Percentiles rank a stretch among this genome's conserved stretches.
Evolutionary conservation across 1,140 invertebrate species (phyloP).

Genomic region (Zaprionus ghesquierei): DNA sequence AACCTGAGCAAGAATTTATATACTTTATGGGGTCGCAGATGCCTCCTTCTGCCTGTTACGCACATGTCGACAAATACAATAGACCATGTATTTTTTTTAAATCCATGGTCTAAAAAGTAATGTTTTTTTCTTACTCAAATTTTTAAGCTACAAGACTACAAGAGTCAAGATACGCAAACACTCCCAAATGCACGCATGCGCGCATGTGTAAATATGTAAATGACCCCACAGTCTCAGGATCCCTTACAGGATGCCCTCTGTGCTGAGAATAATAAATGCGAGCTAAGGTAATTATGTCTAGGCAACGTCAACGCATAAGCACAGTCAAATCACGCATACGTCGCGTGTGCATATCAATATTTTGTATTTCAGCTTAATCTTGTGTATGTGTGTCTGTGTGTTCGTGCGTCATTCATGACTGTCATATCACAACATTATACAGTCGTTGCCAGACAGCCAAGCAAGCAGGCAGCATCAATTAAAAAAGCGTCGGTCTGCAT

Average conservation of each 20-base stretch:
- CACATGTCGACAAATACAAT: too few species aligned
- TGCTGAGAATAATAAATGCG: conserved; percentile 42
- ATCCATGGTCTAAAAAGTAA: too few species aligned
- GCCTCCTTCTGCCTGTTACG: too few species aligned
- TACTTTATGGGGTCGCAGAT: too few species aligned
- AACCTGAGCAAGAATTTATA: too few species aligned
- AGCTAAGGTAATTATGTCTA: conserved; percentile 58
- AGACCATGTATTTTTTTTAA: too few species aligned
- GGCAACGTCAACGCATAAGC: conserved; percentile 29
- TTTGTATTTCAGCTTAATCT: not conserved
- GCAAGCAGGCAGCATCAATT: conserved; percentile 35
- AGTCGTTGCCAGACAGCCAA: conserved; percentile 8
- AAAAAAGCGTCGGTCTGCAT: conserved; percentile 19
- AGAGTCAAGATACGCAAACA: not conserved
- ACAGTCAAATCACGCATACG: conserved; percentile 75
- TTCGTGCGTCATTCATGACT: conserved; percentile 25
- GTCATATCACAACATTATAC: conserved; percentile 29
- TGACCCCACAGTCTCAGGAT: too few species aligned
- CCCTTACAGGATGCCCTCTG: conserved; percentile 6
- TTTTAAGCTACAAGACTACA: too few species aligned
- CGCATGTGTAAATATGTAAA: conserved; percentile 27
- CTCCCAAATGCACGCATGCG: not conserved
- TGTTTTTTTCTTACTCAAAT: conserved; percentile 3
- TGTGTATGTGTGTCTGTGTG: not conserved
- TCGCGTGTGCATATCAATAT: conserved; percentile 58